Conservation (phyloP, 1,140 invertebrate genomes). For the Palaemon carinicauda region DNA sequence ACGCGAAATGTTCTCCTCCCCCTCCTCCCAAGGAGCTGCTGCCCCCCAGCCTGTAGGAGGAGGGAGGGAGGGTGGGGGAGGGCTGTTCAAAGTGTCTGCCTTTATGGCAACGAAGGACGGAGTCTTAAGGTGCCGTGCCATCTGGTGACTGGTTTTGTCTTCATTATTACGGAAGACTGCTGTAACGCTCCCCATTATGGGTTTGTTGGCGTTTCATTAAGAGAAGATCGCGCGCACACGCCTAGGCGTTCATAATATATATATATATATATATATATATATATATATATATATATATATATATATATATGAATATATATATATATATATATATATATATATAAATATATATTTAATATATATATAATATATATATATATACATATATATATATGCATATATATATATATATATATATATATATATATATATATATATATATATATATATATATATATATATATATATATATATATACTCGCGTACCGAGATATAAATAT, state of each 20-base stretch:
- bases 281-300: slow-evolving; percentile 16
- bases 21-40: too few species aligned
- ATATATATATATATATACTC: background rate
- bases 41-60: too few species aligned
- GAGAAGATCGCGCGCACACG: background rate
- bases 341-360: background rate
- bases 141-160: too few species aligned
- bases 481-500: too few species aligned
- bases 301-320: slow-evolving; percentile 3
- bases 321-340: slow-evolving; percentile 6
- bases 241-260: too few species aligned
- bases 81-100: too few species aligned
- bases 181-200: too few species aligned
- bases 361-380: background rate
- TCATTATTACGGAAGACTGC: too few species aligned
- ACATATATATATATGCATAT: background rate
- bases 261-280: background rate
- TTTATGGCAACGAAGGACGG: too few species aligned
- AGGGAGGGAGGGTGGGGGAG: too few species aligned
- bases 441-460: background rate
- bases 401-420: slow-evolving; percentile 12
- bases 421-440: background rate
- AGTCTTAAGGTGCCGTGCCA: too few species aligned
- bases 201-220: background rate
- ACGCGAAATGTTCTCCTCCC: too few species aligned